Evolutionary conservation across 2,888 invertebrate genomes (phyloP), one percentile per base, ranked within the genome.

Genomic region (Ramazzottius varieornatus): DNA sequence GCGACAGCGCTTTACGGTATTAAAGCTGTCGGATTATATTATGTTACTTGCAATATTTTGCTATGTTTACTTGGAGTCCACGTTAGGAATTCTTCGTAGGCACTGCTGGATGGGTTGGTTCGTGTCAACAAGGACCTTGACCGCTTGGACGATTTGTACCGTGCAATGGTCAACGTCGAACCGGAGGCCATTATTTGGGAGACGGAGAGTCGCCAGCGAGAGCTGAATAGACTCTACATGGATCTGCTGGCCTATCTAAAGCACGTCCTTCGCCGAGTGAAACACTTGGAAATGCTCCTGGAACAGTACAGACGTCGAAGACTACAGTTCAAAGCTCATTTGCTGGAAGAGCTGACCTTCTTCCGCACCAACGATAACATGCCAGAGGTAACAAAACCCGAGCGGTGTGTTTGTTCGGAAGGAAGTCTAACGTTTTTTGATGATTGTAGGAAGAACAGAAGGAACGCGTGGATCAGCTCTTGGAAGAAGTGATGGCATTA

Each of bases 331-430:
- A 54, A 54, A 24, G 54, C 24, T 29, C 54, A 29, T 8, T 29
- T 54, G 24, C 29, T 54, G 54, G 54, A 54, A 29, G 54, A 54
- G 29, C 54, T 54, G 20, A 54, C 54, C 20, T 29, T 16, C 29
- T 54, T 54, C 54, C 54, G 54, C 20, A 54, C 54, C 54, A 13
- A 54, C 29, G 54, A 54, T 8, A 54, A 54, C 29, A 54, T 54
- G 54, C 4, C 20, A 8, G 54, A 54, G 29, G 54, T 54, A 54
- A 8, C 40, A 54, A 24, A 13, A 8, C 4, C 24, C 54, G 4
- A 24, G 54, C 29, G 8, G 54, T 54, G 13, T 54, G 54, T 54
- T 29, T 54, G 54, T 54, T 54, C 24, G 20, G 4, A 13, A n/a
- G 54, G 8, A 4, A n/a, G 54, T 54, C 54, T 54, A 24, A n/a